Base-by-base conservation (phyloP, 2,888 invertebrate species). In the Anodontia alba region DNA sequence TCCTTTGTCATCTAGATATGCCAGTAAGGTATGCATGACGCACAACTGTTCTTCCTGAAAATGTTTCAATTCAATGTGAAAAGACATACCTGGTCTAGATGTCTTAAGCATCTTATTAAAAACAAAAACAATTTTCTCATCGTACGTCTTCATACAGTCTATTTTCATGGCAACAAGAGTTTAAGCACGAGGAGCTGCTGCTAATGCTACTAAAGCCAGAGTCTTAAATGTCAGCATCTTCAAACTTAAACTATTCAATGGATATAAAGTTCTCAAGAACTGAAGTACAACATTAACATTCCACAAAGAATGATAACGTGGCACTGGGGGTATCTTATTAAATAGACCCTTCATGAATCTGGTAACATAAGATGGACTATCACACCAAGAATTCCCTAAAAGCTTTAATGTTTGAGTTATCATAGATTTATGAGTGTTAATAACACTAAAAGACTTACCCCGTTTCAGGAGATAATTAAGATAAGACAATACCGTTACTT, bases 311-410 rank as follows among this genome's bases (percentile, higher is more conserved):
- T 10, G 36, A 62, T 73, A 74, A 67, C 78, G 73, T 20, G 76
- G 70, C n/a, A 57, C 67, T 2, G 77, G 33, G 15, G 81, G 76
- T 33, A 26, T 74, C 15, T 46, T 7, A 3, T 38, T 54, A 54
- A 42, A 77, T 5, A 76, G 15, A 17, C 86, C 76, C 73, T 80
- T 80, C 76, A 83, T 76, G 49, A 80, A 75, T 51, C 80, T 79
- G 43, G 26, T 54, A 43, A 81, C 54, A 0, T 51, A 20, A 33
- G n/a, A 49, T 29, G 38, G 73, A 49, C 51, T 67, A 5, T 33
- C 38, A 33, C 29, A 38, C 8, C 38, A n/a, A 26, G 12, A 23
- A 69, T 29, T 42, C 26, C 38, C 62, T 46, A 80, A 29, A 33
- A 70, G 54, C 42, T 49, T 66, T 8, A 78, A 33, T 20, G 84